Conservation (phyloP, 35 echinoderm and acorn worm species). For the Ophiothrix spiculata region DNA sequence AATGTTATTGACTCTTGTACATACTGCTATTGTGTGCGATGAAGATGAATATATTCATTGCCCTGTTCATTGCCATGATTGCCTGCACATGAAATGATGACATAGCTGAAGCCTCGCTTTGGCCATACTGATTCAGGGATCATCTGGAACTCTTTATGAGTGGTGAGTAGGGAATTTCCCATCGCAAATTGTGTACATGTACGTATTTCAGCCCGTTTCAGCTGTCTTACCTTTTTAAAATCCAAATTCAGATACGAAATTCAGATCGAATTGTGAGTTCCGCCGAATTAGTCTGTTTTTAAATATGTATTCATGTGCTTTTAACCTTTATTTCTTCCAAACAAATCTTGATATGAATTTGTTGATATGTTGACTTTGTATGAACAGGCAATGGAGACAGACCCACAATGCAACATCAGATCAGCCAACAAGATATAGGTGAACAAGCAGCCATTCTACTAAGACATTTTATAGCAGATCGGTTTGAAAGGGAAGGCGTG, state of each 20-base stretch:
- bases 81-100: too few species aligned
- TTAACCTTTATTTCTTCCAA: background rate
- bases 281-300: background rate
- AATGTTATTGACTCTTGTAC: too few species aligned
- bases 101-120: too few species aligned
- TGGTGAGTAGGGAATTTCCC: too few species aligned
- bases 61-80: too few species aligned
- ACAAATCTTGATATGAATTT: too few species aligned
- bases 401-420: conserved; percentile 33
- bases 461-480: conserved; percentile 72
- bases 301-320: background rate
- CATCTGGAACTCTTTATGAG: too few species aligned
- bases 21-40: too few species aligned
- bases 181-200: too few species aligned
- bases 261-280: background rate
- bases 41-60: too few species aligned
- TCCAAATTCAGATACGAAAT: background rate
- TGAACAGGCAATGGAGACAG: background rate
- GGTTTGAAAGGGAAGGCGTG: conserved; percentile 69
- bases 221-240: background rate
- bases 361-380: too few species aligned
- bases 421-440: conserved; percentile 71
- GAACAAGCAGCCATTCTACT: conserved; percentile 72
- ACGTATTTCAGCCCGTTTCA: background rate
- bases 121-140: too few species aligned